A percentile compares a stretch with the other conserved stretches of the same genome.
Conservation (phyloP, 53 echinoderm and acorn worm genomes). For the Luidia sarsii region DNA sequence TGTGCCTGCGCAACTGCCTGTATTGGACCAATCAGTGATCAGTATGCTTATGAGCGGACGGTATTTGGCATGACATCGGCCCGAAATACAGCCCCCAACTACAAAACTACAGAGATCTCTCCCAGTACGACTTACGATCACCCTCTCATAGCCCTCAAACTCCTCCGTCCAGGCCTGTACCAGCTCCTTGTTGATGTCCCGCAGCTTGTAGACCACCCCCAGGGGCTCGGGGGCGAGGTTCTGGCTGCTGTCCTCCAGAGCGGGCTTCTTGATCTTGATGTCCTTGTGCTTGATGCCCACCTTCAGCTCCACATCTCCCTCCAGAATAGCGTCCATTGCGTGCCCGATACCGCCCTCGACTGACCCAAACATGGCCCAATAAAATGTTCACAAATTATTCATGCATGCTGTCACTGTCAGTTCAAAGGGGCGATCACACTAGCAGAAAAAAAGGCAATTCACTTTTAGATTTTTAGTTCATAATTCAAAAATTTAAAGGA, state of each 20-base stretch:
- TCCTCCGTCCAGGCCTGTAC: conserved; percentile 83
- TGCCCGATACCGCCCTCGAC: neutral
- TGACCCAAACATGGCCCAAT: neutral
- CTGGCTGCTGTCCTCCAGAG: conserved; percentile 43
- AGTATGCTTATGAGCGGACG: no score
- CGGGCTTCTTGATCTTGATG: conserved; percentile 82
- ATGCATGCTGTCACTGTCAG: no score
- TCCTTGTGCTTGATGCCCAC: conserved; percentile 81
- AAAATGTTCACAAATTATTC: neutral
- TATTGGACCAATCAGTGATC: no score
- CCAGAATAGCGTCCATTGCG: conserved; percentile 76
- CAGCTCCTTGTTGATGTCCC: conserved; percentile 90
- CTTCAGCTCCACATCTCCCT: conserved; percentile 55
- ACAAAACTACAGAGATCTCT: no score
- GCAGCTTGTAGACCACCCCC: conserved; percentile 79
- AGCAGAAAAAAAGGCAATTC: no score
- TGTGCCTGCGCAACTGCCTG: no score
- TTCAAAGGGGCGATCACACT: no score
- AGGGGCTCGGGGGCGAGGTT: conserved; percentile 45
- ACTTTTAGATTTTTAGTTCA: no score
- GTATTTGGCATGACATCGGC: no score
- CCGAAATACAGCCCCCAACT: no score
- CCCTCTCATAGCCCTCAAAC: conserved; percentile 82
- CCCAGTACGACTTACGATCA: conserved; percentile 78
- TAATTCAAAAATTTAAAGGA: no score